Percentiles rank a stretch among this genome's conserved stretches.
These are phyloP conservation scores for Alligator mississippiensis DNA, from an alignment of 2,113 vertebrate species.

Conservation along the genomic window DNA sequence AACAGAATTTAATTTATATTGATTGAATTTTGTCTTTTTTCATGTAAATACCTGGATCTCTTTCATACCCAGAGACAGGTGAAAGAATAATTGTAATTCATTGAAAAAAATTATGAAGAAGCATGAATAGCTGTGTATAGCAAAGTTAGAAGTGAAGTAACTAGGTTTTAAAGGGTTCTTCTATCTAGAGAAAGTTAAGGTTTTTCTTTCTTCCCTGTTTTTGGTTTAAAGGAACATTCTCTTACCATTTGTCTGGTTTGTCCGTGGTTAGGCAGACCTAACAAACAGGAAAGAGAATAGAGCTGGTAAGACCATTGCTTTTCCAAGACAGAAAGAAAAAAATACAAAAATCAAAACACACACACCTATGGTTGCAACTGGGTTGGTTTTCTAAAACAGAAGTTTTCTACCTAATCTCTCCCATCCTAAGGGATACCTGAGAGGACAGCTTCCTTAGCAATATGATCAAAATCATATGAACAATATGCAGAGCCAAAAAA, in stretches of 20 bases:
- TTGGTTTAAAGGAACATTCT: conserved; percentile 74
- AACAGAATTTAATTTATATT: neutral
- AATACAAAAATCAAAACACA: conserved; percentile 72
- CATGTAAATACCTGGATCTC: neutral
- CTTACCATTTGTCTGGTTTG: conserved; percentile 90
- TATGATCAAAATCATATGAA: too few relatives aligned
- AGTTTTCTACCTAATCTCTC: conserved; percentile 33
- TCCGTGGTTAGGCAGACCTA: conserved; percentile 88
- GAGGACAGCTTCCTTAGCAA: conserved; percentile 16
- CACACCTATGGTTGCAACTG: conserved; percentile 61
- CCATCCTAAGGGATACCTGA: neutral
- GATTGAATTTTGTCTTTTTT: neutral
- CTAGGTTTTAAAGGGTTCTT: conserved; percentile 49
- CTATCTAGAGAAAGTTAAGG: conserved; percentile 51
- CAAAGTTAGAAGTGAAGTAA: conserved; percentile 44
- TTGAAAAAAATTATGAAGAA: neutral
- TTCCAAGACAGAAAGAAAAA: conserved; percentile 77
- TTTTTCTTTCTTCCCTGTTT: conserved; percentile 56
- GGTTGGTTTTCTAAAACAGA: conserved; percentile 46
- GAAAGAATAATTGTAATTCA: neutral
- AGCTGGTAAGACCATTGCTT: conserved; percentile 74
- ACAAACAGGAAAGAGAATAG: conserved; percentile 77
- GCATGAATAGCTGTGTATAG: conserved; percentile 61
- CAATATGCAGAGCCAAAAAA: too few relatives aligned
- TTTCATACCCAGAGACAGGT: neutral